Conservation (phyloP, 1,140 invertebrate species). For the Monomorium pharaonis region DNA sequence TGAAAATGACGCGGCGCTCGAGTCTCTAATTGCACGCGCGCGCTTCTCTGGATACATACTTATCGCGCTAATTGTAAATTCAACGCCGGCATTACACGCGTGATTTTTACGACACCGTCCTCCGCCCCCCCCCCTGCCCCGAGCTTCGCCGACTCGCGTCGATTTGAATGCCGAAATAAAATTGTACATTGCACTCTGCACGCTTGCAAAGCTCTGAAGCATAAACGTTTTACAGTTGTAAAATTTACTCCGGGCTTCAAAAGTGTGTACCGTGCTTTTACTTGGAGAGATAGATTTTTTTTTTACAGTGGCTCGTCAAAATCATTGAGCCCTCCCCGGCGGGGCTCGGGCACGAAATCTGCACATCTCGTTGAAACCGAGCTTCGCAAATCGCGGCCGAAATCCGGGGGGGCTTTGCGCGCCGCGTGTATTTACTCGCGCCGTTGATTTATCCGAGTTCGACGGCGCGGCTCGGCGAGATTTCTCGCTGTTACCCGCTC, state of each 20-base stretch:
- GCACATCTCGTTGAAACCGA: not conserved
- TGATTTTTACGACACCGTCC: not conserved
- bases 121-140: too few relatives aligned
- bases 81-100: not conserved
- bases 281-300: too few relatives aligned
- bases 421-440: not conserved
- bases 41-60: not conserved
- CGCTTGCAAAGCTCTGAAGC: too few relatives aligned
- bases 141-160: too few relatives aligned
- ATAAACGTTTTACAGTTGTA: too few relatives aligned
- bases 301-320: not conserved
- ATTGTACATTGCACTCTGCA: too few relatives aligned
- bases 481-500: not conserved
- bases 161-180: too few relatives aligned
- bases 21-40: not conserved
- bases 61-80: not conserved
- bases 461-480: constrained; percentile 2
- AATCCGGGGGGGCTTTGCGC: not conserved
- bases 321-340: not conserved
- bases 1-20: constrained; percentile 37
- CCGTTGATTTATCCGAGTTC: constrained; percentile 32
- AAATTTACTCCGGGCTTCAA: too few relatives aligned
- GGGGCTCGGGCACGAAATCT: not conserved
- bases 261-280: too few relatives aligned
- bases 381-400: not conserved